A percentile compares a stretch with the other conserved stretches of the same genome.
Conservation (phyloP, 1,140 invertebrate species). For the Bombus sylvicola region DNA sequence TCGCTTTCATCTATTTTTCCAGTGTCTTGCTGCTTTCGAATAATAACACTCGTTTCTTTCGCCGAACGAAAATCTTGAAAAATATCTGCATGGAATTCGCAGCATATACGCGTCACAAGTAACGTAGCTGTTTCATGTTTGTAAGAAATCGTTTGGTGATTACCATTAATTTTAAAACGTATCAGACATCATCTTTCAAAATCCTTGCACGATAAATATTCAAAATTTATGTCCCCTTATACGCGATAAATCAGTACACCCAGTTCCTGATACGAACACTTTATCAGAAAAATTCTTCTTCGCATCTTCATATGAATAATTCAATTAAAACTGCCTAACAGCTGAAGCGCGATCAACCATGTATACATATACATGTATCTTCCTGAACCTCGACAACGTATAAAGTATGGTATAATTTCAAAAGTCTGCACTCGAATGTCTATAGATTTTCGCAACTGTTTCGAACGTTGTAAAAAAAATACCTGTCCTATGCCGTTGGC, state of each 20-base stretch:
- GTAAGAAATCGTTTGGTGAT: background rate
- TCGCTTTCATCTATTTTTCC: background rate
- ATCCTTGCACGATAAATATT: background rate
- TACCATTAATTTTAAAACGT: background rate
- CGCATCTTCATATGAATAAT: background rate
- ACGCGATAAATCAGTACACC: background rate
- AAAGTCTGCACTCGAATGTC: background rate
- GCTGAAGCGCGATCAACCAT: background rate
- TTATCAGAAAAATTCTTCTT: constrained; percentile 10
- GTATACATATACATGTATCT: background rate
- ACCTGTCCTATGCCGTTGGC: background rate
- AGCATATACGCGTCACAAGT: background rate
- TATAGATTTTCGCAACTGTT: background rate
- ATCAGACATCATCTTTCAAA: background rate
- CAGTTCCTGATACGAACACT: background rate
- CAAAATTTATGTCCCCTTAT: background rate
- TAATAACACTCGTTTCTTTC: background rate
- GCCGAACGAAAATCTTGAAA: background rate
- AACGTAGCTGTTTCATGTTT: background rate
- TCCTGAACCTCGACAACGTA: background rate
- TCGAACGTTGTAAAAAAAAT: background rate
- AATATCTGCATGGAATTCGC: background rate
- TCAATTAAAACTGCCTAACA: background rate
- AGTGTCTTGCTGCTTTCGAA: no score
- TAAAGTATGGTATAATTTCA: background rate